A percentile compares a stretch with the other conserved stretches of the same genome.
phyloP scores from a whole-genome alignment of 2,888 invertebrate species.

The Carcina quercana region DNA sequence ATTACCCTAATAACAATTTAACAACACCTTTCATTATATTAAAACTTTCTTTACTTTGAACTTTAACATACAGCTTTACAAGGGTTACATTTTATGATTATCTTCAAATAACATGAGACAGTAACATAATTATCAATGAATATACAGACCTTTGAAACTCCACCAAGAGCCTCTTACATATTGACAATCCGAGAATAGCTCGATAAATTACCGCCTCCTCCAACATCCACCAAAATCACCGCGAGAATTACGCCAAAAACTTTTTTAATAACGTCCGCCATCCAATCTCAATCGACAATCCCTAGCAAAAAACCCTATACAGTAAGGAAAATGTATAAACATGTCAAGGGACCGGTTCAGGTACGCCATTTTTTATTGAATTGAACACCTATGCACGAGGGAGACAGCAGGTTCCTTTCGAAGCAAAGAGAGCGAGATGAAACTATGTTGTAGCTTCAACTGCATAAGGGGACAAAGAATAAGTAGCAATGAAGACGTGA shows the following conservation, averaged over 20 bases:
- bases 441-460: conserved; percentile 30
- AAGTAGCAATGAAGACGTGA: conserved; percentile 72
- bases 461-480: conserved; percentile 68
- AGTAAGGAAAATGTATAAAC: conserved; percentile 71
- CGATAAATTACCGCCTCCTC: conserved; percentile 36
- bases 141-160: too few relatives aligned
- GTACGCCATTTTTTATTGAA: conserved; percentile 72
- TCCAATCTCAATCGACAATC: conserved; percentile 67
- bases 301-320: conserved; percentile 56
- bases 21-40: too few relatives aligned
- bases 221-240: conserved; percentile 44
- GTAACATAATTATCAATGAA: too few relatives aligned
- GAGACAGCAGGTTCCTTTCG: conserved; percentile 51
- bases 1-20: too few relatives aligned
- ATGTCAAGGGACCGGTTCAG: conserved; percentile 67
- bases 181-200: conserved; percentile 14
- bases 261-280: conserved; percentile 69
- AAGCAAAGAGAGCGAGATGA: conserved; percentile 37
- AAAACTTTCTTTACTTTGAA: too few relatives aligned
- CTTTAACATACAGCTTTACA: too few relatives aligned
- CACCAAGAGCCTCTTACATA: too few relatives aligned
- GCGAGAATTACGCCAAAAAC: conserved; percentile 55
- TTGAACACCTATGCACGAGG: conserved; percentile 63
- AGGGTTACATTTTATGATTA: too few relatives aligned
- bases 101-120: too few relatives aligned